A percentile compares a stretch with the other conserved stretches of the same genome.
Evolutionary conservation across 2,888 invertebrate species (phyloP).

Genomic region (Boloria euphrosyne): DNA sequence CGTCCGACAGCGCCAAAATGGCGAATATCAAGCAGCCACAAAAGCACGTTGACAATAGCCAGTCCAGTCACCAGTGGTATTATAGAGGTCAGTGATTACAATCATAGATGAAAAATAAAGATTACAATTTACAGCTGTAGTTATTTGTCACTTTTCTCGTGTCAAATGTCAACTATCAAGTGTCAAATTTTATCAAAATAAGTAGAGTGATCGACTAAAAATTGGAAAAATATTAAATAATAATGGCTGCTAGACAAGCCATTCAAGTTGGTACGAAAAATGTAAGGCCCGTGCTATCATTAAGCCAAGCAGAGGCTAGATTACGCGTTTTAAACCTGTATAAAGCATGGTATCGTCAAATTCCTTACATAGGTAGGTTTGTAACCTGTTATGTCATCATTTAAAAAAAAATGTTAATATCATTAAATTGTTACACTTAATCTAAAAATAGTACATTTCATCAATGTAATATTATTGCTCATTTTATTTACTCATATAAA

Average conservation of each 20-base stretch:
- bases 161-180: constrained; percentile 11
- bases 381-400: constrained; percentile 78
- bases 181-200: constrained; percentile 20
- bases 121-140: not conserved
- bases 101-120: no score
- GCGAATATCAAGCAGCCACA: no score
- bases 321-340: constrained; percentile 93
- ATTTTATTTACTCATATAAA: no score
- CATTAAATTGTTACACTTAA: not conserved
- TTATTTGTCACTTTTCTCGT: constrained; percentile 6
- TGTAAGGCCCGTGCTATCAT: constrained; percentile 93
- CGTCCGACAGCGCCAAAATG: no score
- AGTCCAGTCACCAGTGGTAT: no score
- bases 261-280: constrained; percentile 81
- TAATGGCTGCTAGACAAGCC: constrained; percentile 67
- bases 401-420: constrained; percentile 8
- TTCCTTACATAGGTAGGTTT: constrained; percentile 94
- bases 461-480: no score
- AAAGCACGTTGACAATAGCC: no score
- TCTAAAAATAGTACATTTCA: not conserved
- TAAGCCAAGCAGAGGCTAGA: constrained; percentile 89
- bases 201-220: not conserved
- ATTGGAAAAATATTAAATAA: constrained; percentile 3
- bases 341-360: constrained; percentile 96
- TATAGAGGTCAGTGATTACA: no score